These are phyloP conservation scores for Danionella cerebrum DNA, from an alignment of 2,113 vertebrate species.

Conservation along the genomic window DNA sequence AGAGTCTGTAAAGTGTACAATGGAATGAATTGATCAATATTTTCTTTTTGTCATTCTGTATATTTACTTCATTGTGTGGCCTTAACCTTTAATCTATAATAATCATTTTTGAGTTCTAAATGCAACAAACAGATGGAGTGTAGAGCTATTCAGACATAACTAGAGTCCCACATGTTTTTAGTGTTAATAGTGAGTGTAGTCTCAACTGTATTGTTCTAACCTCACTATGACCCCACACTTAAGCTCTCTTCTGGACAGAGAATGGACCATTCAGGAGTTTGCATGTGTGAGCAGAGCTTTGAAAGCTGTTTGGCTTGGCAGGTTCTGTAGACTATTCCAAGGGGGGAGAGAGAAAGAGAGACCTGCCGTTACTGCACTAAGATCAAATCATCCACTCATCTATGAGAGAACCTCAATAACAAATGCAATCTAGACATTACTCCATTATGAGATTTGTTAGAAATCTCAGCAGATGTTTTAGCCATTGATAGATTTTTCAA, in stretches of 20 bases:
- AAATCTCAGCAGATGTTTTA: not conserved
- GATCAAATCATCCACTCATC: not conserved
- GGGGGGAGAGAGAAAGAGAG: not conserved
- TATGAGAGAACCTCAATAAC: not conserved
- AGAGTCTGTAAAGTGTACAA: too few species aligned
- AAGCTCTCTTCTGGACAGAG: conserved; percentile 37
- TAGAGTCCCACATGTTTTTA: conserved; percentile 57
- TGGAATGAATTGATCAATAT: not conserved
- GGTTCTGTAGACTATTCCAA: conserved; percentile 18
- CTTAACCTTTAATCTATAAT: conserved; percentile 1
- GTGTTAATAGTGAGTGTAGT: conserved; percentile 64
- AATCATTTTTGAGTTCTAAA: conserved; percentile 4
- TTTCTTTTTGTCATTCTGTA: not conserved
- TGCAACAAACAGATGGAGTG: conserved; percentile 49
- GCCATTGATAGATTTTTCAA: not conserved
- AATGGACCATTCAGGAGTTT: conserved; percentile 8
- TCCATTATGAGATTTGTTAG: not conserved
- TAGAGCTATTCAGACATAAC: conserved; percentile 44
- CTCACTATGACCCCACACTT: conserved; percentile 56
- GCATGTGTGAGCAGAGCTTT: not conserved
- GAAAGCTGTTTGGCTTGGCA: conserved; percentile 53
- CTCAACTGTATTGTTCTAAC: conserved; percentile 67
- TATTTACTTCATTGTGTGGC: not conserved
- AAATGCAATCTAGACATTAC: not conserved
- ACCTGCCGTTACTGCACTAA: not conserved